These are phyloP conservation scores for Megamerina dolium DNA, from an alignment of 2,888 invertebrate genomes.

Conservation along the genomic window DNA sequence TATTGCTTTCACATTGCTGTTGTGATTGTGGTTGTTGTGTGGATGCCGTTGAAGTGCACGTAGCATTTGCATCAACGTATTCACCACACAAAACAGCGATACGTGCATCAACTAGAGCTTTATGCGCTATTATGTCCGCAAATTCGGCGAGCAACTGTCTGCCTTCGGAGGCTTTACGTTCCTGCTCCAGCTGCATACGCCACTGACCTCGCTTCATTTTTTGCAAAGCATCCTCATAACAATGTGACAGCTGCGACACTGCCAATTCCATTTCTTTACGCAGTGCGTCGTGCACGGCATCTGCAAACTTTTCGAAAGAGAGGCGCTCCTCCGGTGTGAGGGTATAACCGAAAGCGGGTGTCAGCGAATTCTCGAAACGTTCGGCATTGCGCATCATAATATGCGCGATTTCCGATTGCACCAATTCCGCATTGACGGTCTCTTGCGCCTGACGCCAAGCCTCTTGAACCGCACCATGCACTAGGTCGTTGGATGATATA, in stretches of 20 bases:
- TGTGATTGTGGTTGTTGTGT: too few species aligned
- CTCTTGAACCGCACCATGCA: constrained; percentile 65
- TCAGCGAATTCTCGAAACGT: constrained; percentile 60
- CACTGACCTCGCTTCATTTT: constrained; percentile 53
- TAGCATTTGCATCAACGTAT: constrained; percentile 17
- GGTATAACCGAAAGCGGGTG: constrained; percentile 55
- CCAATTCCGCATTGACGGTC: constrained; percentile 66
- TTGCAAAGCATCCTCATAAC: constrained; percentile 61
- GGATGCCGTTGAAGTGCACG: neutral
- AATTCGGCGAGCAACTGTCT: constrained; percentile 57
- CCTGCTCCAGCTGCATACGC: constrained; percentile 51
- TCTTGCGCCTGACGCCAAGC: constrained; percentile 72
- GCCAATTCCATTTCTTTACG: constrained; percentile 67
- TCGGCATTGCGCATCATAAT: constrained; percentile 66
- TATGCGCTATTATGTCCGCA: constrained; percentile 67
- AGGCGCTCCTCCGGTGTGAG: constrained; percentile 63
- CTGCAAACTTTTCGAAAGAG: constrained; percentile 68
- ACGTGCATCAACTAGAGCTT: constrained; percentile 70
- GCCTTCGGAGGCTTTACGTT: constrained; percentile 51
- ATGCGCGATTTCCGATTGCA: constrained; percentile 71
- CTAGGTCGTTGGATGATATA: constrained; percentile 52
- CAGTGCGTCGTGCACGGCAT: constrained; percentile 65
- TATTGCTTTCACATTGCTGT: constrained; percentile 8
- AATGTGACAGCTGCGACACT: constrained; percentile 60
- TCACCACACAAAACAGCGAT: constrained; percentile 61